Evolutionary conservation across 2,113 vertebrate genomes (phyloP), one percentile per base, ranked within the genome.

Genomic region (Notothenia rossii): DNA sequence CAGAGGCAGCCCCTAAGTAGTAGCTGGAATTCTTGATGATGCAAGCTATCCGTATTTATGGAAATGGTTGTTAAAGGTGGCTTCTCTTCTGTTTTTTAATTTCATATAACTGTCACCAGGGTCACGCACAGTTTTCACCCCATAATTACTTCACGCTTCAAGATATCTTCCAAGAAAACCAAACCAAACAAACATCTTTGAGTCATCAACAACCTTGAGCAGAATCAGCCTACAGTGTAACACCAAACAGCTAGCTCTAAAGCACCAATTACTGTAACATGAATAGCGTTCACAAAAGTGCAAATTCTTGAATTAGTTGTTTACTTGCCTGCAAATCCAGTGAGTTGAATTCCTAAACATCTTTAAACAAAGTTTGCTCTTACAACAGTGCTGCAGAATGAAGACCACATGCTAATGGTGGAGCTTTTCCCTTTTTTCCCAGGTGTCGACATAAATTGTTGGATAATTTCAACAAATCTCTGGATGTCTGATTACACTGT

Each of bases 401-500:
- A 8, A 29, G 12, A 46, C n/a, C 55, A 50, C 50, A 56, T 48
- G 74, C 58, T 68, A 69, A 66, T 72, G 0, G 10, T 22, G 8
- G 5, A 70, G 25, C 36, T 79, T 77, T 72, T 55, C 25, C 50
- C 79, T 65, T 66, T 48, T 81, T 65, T 66, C 40, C 9, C 56
- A 11, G 3, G 20, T 56, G 48, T 67, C 48, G 15, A 71, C 84
- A 85, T 76, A 56, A 74, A 68, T 75, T 72, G 56, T 65, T 36
- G 49, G 40, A 84, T 84, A 74, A 76, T 83, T 61, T 66, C 4
- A 43, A 79, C 70, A 87, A 63, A 81, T 81, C 60, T 76, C 46
- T 77, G 2, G 17, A 55, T 72, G 68, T 78, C 73, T 79, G 76
- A 87, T 90, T 86, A 75, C 33, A 9, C 71, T 85, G 78, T 83